phyloP scores from a whole-genome alignment of 2,113 vertebrate genomes.

The Casuarius casuarius region DNA sequence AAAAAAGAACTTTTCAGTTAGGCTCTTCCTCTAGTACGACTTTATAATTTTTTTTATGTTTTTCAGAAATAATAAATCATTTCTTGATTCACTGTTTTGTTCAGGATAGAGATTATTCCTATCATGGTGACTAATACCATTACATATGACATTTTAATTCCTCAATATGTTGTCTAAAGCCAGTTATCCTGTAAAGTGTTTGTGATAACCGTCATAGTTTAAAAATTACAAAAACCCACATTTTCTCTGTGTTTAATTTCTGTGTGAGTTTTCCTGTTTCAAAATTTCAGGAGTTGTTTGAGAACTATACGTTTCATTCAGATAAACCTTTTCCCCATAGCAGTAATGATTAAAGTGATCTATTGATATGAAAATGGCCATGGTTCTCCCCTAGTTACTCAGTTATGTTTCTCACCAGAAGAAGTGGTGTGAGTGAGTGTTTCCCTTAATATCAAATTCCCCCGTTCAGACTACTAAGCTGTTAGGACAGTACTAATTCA shows the following conservation, averaged over 20 bases:
- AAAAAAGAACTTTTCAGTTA: neutral
- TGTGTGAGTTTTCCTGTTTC: rapidly evolving
- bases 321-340: neutral
- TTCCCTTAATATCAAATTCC: neutral
- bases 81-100: neutral
- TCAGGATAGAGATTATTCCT: neutral
- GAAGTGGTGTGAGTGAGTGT: neutral
- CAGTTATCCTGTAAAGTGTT: neutral
- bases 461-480: neutral
- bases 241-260: neutral
- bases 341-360: neutral
- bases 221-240: neutral
- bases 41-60: neutral
- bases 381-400: neutral
- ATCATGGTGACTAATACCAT: neutral
- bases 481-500: neutral
- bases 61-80: neutral
- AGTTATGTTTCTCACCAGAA: neutral
- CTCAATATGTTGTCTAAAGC: neutral
- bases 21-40: neutral
- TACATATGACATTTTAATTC: neutral
- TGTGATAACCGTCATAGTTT: neutral
- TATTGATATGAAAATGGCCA: neutral
- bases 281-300: neutral
- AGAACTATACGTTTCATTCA: neutral